Evolutionary conservation across 1,140 invertebrate species (phyloP).

Genomic region (Megalopta genalis): DNA sequence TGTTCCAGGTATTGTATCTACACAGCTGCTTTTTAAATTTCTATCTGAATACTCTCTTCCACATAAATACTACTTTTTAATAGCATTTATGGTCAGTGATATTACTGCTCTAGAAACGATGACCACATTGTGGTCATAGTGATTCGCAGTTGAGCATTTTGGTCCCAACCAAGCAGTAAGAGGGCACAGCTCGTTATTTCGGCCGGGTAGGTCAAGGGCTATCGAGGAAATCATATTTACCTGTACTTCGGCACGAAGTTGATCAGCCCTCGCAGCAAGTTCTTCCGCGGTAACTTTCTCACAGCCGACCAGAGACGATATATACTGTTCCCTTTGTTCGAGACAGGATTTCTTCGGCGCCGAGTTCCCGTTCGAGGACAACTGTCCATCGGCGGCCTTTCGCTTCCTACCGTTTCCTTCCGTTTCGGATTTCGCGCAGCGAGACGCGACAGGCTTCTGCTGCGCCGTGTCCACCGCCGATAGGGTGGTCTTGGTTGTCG

Average conservation of each 20-base stretch:
- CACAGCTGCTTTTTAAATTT: too few relatives aligned
- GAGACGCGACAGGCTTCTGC: constrained; percentile 20
- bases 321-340: constrained; percentile 73
- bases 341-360: constrained; percentile 70
- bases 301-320: constrained; percentile 71
- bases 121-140: too few relatives aligned
- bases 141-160: too few relatives aligned
- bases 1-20: too few relatives aligned
- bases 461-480: constrained; percentile 13
- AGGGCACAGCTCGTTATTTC: too few relatives aligned
- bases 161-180: too few relatives aligned
- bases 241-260: constrained; percentile 73
- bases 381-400: constrained; percentile 62
- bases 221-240: constrained; percentile 45
- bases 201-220: neutral
- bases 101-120: too few relatives aligned
- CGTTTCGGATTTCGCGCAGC: constrained; percentile 47
- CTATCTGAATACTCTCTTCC: too few relatives aligned
- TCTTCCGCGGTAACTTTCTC: constrained; percentile 72
- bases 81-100: too few relatives aligned
- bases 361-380: constrained; percentile 61
- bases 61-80: too few relatives aligned
- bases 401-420: constrained; percentile 66
- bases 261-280: constrained; percentile 71
- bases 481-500: constrained; percentile 18